phyloP scores from a whole-genome alignment of 2,113 vertebrate genomes.

The Hiodon alosoides region DNA sequence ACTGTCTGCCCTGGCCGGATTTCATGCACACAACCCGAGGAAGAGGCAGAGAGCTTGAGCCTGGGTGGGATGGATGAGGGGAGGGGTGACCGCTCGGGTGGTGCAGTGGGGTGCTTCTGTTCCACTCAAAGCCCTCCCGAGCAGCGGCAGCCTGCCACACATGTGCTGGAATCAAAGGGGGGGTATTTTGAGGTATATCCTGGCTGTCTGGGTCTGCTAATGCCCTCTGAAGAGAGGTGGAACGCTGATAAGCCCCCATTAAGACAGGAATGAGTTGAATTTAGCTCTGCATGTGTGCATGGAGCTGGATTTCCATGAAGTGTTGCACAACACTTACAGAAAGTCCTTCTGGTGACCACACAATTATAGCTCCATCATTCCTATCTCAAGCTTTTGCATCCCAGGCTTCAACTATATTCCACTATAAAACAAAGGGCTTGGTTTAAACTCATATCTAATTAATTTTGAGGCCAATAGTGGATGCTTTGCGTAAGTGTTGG shows the following conservation, averaged over 20 bases:
- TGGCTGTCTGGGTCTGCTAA: conserved; percentile 58
- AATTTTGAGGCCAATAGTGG: no score
- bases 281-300: conserved; percentile 58
- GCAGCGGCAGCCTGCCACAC: conserved; percentile 16
- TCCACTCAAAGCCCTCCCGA: neutral
- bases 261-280: conserved; percentile 76
- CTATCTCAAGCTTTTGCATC: conserved; percentile 67
- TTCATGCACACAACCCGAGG: no score
- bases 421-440: no score
- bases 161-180: conserved; percentile 43
- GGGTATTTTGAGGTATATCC: conserved; percentile 65
- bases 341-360: conserved; percentile 51
- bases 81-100: neutral
- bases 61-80: no score
- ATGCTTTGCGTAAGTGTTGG: no score
- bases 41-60: no score
- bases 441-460: no score
- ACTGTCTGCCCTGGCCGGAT: no score
- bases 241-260: conserved; percentile 69
- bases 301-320: conserved; percentile 60
- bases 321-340: conserved; percentile 61
- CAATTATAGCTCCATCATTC: conserved; percentile 52
- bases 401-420: conserved; percentile 46
- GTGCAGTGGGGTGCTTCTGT: neutral
- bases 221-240: conserved; percentile 59